Evolutionary conservation across 2,797 vertebrate genomes (phyloP).

Genomic region (Carcharodon carcharias): DNA sequence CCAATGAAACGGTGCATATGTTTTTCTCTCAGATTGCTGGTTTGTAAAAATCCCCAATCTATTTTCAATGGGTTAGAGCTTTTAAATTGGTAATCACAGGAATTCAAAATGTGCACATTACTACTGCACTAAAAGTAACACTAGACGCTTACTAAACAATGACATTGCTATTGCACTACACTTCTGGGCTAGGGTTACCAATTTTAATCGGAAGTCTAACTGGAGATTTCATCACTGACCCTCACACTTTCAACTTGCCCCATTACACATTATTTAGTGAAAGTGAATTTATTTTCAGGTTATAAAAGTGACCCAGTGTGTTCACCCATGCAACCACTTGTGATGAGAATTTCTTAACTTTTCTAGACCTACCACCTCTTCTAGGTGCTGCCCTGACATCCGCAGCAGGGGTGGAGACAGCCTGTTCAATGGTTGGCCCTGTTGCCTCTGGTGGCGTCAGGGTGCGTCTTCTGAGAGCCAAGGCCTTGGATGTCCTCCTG

Average conservation of each 20-base stretch:
- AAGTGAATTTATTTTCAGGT: too few species aligned
- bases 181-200: neutral
- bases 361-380: too few species aligned
- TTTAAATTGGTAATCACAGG: neutral
- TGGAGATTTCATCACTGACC: neutral
- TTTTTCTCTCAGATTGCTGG: neutral
- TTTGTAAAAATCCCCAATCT: neutral
- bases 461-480: too few species aligned
- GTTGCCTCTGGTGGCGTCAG: too few species aligned
- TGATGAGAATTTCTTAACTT: too few species aligned
- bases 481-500: too few species aligned
- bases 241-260: neutral
- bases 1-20: neutral
- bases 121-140: neutral
- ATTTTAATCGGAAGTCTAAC: neutral
- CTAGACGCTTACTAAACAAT: neutral
- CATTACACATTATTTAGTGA: neutral
- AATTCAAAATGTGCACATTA: neutral
- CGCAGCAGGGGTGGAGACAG: too few species aligned
- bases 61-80: neutral
- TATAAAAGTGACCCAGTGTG: too few species aligned
- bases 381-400: too few species aligned
- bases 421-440: too few species aligned
- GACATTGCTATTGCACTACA: neutral
- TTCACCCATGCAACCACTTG: too few species aligned